phyloP scores from a whole-genome alignment of 2,888 invertebrate genomes.

The Zele albiditarsus region DNA sequence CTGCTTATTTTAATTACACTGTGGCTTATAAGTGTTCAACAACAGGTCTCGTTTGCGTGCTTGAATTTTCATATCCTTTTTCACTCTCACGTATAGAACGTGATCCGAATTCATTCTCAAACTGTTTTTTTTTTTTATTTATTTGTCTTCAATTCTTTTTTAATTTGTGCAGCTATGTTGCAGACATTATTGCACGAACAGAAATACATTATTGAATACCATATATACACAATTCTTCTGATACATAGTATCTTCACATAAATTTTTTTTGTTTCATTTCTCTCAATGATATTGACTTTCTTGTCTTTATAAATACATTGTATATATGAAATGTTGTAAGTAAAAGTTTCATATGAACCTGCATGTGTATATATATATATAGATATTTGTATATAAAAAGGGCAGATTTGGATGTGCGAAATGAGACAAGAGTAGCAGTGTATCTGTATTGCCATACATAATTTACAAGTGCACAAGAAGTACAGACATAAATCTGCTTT shows the following conservation, averaged over 20 bases:
- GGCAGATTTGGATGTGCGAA: no score
- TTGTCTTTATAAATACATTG: no score
- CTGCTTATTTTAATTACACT: conserved; percentile 51
- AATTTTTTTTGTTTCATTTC: not conserved
- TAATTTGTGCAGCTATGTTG: not conserved
- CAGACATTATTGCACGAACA: not conserved
- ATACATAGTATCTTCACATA: not conserved
- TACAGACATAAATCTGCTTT: no score
- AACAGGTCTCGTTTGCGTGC: not conserved
- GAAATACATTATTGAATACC: not conserved
- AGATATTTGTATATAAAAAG: no score
- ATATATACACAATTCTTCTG: not conserved
- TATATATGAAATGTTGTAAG: no score
- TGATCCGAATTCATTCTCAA: conserved; percentile 42
- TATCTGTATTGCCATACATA: no score
- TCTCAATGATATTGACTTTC: no score
- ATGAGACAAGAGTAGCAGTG: no score
- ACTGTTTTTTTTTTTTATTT: not conserved
- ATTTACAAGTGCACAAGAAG: no score
- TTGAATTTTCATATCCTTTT: not conserved
- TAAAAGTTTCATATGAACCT: no score
- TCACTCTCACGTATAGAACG: conserved; percentile 36
- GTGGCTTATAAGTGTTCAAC: conserved; percentile 39
- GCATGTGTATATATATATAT: no score
- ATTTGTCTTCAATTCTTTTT: not conserved